Conservation (phyloP, 2,113 vertebrate species). For the Phaethornis superciliosus region DNA sequence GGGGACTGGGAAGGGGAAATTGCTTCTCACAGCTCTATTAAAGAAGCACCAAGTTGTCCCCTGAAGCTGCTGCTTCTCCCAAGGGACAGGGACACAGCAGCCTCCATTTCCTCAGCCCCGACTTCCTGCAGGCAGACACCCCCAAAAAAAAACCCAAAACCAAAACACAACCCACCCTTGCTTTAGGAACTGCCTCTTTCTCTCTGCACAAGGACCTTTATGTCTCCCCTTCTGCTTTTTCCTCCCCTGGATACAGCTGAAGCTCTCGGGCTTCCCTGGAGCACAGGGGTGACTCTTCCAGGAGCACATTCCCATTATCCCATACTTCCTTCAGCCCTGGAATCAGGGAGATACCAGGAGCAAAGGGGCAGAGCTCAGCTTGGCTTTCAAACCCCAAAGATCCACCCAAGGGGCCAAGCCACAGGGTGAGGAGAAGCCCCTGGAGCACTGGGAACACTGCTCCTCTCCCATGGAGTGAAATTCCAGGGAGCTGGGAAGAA, state of each 20-base stretch:
- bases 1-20: no score
- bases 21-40: no score
- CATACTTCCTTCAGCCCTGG: neutral
- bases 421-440: neutral
- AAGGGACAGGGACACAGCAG: neutral
- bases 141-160: no score
- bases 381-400: accelerated
- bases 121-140: neutral
- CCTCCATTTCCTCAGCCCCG: neutral
- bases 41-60: neutral
- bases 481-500: neutral
- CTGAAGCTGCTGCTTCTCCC: neutral
- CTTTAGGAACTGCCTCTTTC: neutral
- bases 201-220: neutral
- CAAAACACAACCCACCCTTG: no score
- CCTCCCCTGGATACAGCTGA: neutral
- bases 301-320: neutral
- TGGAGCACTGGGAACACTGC: neutral
- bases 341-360: neutral
- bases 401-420: neutral
- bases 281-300: accelerated
- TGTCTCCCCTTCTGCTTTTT: neutral
- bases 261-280: neutral
- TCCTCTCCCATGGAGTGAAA: neutral
- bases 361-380: neutral